Evolutionary conservation across 92 coral and sea anemone species (phyloP).

Genomic region (Epizoanthus ramosus): DNA sequence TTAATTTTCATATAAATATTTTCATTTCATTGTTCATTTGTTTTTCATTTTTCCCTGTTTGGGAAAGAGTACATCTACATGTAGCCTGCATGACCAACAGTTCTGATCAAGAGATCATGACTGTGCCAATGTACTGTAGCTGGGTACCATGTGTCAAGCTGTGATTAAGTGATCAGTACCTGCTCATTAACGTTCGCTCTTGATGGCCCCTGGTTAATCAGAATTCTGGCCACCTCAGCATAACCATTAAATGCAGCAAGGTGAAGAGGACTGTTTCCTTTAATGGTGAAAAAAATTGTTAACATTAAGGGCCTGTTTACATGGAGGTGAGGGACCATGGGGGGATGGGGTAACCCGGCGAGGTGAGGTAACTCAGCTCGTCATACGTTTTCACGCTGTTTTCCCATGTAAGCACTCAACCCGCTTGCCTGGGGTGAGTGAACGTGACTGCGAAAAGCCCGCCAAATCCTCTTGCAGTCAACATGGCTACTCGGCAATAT

Average conservation of each 20-base stretch:
- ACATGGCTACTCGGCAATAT: too few relatives aligned
- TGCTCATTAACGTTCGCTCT: constrained; percentile 96
- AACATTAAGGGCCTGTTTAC: background rate
- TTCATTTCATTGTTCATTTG: background rate
- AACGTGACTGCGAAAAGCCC: too few relatives aligned
- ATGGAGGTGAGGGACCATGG: too few relatives aligned
- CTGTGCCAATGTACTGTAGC: background rate
- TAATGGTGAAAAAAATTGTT: background rate
- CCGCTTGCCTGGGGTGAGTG: too few relatives aligned
- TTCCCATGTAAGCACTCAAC: too few relatives aligned
- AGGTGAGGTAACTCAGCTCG: too few relatives aligned
- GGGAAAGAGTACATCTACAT: too few relatives aligned
- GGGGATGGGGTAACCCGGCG: too few relatives aligned
- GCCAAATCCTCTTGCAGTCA: too few relatives aligned
- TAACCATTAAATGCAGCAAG: constrained; percentile 94
- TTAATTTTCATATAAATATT: background rate
- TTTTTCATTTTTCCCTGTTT: too few relatives aligned
- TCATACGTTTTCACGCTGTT: too few relatives aligned
- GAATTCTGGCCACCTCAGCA: constrained; percentile 82
- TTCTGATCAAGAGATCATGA: background rate
- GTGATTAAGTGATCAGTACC: constrained; percentile 45
- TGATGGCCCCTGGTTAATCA: constrained; percentile 95
- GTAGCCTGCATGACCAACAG: background rate
- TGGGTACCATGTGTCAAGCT: background rate
- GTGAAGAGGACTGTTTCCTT: constrained; percentile 89